These are phyloP conservation scores for Drosophila peninsularis DNA, from an alignment of 2,888 invertebrate species.

Conservation along the genomic window DNA sequence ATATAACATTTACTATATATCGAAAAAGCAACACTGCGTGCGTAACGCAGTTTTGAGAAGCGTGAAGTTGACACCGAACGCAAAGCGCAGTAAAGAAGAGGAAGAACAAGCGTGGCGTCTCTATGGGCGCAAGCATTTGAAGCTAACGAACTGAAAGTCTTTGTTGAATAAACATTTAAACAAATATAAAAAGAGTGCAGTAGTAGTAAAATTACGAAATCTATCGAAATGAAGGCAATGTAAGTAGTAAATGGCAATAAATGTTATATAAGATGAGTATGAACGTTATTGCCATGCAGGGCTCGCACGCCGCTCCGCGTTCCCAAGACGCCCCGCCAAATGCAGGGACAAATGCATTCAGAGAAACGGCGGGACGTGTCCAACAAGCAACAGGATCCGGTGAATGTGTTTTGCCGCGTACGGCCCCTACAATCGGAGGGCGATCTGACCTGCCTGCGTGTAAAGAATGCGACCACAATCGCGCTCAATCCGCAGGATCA, in stretches of 20 bases:
- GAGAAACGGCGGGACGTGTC: slow-evolving; percentile 59
- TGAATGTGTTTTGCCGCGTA: slow-evolving; percentile 95
- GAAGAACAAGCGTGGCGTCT: slow-evolving; percentile 68
- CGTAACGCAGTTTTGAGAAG: slow-evolving; percentile 16
- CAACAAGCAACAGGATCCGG: slow-evolving; percentile 87
- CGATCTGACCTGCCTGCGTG: slow-evolving; percentile 89
- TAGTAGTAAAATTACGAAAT: slow-evolving; percentile 11
- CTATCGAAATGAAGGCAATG: slow-evolving; percentile 64
- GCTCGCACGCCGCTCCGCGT: slow-evolving; percentile 79
- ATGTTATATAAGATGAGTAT: not conserved
- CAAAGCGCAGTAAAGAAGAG: slow-evolving; percentile 16
- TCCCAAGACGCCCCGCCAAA: slow-evolving; percentile 61
- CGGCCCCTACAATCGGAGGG: slow-evolving; percentile 90
- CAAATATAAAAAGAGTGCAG: not conserved
- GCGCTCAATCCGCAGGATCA: slow-evolving; percentile 88
- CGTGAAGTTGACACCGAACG: slow-evolving; percentile 34
- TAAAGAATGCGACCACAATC: slow-evolving; percentile 89
- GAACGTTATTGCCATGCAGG: slow-evolving; percentile 39
- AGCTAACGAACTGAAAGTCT: slow-evolving; percentile 54
- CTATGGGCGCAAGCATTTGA: slow-evolving; percentile 69
- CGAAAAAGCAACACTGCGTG: slow-evolving; percentile 6
- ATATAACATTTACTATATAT: not conserved
- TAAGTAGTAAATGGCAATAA: slow-evolving; percentile 43
- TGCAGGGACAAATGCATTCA: slow-evolving; percentile 24
- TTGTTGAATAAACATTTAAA: not conserved